phyloP scores from a whole-genome alignment of 2,797 vertebrate genomes.

The Chelmon rostratus region DNA sequence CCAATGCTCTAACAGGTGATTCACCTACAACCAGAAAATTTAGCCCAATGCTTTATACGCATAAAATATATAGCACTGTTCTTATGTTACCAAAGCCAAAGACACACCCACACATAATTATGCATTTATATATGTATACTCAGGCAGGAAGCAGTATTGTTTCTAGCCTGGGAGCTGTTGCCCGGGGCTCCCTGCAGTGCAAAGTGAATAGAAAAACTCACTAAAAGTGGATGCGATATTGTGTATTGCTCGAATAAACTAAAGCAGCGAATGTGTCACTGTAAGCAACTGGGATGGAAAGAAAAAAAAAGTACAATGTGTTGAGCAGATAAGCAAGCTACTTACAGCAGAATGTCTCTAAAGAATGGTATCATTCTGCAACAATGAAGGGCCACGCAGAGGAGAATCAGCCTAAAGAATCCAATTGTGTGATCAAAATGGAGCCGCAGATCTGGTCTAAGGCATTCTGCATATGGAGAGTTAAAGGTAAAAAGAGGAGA shows the following conservation, averaged over 20 bases:
- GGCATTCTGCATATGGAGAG: neutral
- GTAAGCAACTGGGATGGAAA: slow-evolving; percentile 20
- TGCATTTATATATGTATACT: neutral
- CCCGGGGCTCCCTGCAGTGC: slow-evolving; percentile 20
- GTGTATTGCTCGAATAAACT: slow-evolving; percentile 25
- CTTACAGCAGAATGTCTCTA: slow-evolving; percentile 15
- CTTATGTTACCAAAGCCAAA: slow-evolving; percentile 1
- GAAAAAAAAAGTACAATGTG: slow-evolving; percentile 16
- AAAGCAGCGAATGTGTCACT: slow-evolving; percentile 20
- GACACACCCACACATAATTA: neutral
- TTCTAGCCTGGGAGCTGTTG: slow-evolving; percentile 11
- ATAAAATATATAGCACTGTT: neutral
- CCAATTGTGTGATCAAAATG: slow-evolving; percentile 12
- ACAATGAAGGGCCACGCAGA: slow-evolving; percentile 7
- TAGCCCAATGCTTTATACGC: slow-evolving; percentile 3
- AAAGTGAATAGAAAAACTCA: slow-evolving; percentile 43
- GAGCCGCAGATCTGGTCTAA: neutral
- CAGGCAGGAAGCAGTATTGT: slow-evolving; percentile 20
- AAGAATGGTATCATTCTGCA: slow-evolving; percentile 26
- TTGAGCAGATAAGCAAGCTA: slow-evolving; percentile 22
- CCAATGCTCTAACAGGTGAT: slow-evolving; percentile 11
- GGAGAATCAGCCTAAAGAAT: slow-evolving; percentile 13
- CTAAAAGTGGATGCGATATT: slow-evolving; percentile 35
- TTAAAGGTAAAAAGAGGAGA: neutral
- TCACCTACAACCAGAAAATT: slow-evolving; percentile 30